These are phyloP conservation scores for Bombus difficillimus DNA, from an alignment of 1,140 invertebrate genomes.

Conservation along the genomic window DNA sequence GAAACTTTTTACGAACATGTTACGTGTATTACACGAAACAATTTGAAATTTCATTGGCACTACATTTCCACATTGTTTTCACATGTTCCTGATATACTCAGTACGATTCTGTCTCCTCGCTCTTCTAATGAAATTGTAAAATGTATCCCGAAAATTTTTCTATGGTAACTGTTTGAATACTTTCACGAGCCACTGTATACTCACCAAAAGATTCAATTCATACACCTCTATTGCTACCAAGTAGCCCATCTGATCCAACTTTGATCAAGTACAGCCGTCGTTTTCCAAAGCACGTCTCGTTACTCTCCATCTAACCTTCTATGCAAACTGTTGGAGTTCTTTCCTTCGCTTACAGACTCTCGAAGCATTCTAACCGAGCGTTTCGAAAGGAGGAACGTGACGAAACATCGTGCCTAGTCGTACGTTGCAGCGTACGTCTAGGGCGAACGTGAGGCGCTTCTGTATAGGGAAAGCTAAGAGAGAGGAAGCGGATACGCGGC, in stretches of 20 bases:
- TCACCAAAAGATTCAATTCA: neutral
- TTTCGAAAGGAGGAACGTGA: constrained; percentile 10
- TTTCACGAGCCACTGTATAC: neutral
- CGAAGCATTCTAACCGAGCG: neutral
- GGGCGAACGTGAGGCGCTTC: neutral
- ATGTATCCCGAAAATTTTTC: no score
- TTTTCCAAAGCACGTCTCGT: neutral
- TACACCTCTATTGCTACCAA: neutral
- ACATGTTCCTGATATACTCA: no score
- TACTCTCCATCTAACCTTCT: neutral
- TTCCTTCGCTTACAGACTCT: no score
- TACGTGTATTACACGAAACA: no score
- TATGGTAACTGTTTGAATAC: neutral
- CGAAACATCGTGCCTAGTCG: neutral
- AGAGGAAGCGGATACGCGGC: neutral
- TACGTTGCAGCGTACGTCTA: neutral
- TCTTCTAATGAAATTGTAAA: no score
- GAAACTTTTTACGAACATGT: no score
- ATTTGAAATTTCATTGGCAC: no score
- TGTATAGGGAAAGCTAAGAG: neutral
- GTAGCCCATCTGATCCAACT: neutral
- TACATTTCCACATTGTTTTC: no score
- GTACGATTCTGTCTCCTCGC: no score
- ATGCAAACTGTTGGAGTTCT: neutral
- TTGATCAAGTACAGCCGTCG: neutral